These are phyloP conservation scores for Epinephelus malabaricus DNA, from an alignment of 2,797 vertebrate species.

Conservation along the genomic window DNA sequence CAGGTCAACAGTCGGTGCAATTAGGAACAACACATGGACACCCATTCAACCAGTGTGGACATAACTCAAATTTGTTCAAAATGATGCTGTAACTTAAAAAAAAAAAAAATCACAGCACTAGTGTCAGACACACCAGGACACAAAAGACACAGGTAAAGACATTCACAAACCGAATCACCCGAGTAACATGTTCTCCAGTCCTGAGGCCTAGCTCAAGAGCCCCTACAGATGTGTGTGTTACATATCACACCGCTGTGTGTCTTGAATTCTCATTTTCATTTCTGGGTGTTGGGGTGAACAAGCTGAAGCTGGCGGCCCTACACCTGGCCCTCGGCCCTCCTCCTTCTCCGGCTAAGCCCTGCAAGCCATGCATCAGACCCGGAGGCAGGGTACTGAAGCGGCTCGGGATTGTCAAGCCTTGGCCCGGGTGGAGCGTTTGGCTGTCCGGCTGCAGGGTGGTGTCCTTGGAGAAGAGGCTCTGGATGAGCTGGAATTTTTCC, in stretches of 20 bases:
- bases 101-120: conserved; percentile 11
- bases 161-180: conserved; percentile 33
- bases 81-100: conserved; percentile 3
- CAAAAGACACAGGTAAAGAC: conserved; percentile 48
- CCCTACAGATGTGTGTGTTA: not conserved
- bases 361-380: conserved; percentile 42
- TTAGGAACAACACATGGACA: conserved; percentile 41
- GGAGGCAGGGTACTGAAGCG: conserved; percentile 77
- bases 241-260: conserved; percentile 93
- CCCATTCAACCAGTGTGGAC: conserved; percentile 26
- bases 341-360: conserved; percentile 40
- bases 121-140: conserved; percentile 49
- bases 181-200: conserved; percentile 25
- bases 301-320: conserved; percentile 90
- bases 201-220: conserved; percentile 16
- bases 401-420: conserved; percentile 48
- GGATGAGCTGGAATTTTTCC: conserved; percentile 93
- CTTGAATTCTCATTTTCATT: conserved; percentile 84
- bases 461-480: conserved; percentile 88
- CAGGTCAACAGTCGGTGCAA: conserved; percentile 67
- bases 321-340: conserved; percentile 74
- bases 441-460: conserved; percentile 34
- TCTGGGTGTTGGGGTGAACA: conserved; percentile 77
- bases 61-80: conserved; percentile 17
- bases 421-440: conserved; percentile 34